Conservation (phyloP, 2,113 vertebrate species). For the Fregata magnificens region DNA sequence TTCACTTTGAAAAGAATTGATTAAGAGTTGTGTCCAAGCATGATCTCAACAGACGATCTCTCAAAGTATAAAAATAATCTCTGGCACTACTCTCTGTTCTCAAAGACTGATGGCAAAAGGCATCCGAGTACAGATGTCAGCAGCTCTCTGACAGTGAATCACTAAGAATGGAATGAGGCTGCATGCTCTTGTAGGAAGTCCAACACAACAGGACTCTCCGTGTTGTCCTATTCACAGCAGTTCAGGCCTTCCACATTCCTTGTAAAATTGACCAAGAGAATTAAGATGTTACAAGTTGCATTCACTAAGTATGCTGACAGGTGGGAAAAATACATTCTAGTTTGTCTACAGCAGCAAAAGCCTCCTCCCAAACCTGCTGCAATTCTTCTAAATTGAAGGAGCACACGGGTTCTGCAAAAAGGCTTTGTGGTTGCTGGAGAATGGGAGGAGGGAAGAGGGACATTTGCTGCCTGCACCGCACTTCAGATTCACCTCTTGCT, state of each 20-base stretch:
- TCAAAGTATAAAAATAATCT: background rate
- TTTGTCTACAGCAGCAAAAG: background rate
- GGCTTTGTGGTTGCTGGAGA: background rate
- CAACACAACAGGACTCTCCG: background rate
- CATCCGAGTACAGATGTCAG: background rate
- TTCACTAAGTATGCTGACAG: background rate
- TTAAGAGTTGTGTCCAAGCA: background rate
- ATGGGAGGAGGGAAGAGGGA: background rate
- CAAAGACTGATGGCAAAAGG: background rate
- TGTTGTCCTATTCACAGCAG: background rate
- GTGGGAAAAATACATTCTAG: background rate
- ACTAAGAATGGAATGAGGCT: background rate
- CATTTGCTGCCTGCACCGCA: background rate
- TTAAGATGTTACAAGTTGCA: background rate
- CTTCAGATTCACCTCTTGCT: background rate
- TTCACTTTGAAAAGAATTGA: background rate
- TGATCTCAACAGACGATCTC: background rate
- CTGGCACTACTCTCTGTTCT: background rate
- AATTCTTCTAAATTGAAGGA: background rate
- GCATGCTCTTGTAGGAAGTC: background rate
- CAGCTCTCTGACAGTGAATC: background rate
- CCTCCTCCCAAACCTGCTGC: background rate
- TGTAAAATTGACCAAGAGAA: background rate
- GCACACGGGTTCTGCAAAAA: background rate
- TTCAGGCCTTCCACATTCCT: background rate